Percentiles rank a stretch among this genome's conserved stretches.
Evolutionary conservation across 2,113 vertebrate species (phyloP).

Genomic region (Corythornis madagascariensis): DNA sequence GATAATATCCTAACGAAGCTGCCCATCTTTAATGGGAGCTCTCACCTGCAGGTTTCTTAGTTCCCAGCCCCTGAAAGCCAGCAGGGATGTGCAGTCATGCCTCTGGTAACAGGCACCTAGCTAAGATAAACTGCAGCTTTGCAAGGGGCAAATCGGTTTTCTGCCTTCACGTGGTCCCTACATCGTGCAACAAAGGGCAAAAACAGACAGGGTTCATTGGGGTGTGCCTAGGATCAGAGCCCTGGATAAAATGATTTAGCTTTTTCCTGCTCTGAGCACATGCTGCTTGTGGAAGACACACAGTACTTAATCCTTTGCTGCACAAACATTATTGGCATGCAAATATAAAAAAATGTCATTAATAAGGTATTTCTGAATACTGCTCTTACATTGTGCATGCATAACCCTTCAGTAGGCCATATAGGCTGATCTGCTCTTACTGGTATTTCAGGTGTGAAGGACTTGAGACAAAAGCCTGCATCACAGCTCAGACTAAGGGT

Average conservation of each 20-base stretch:
- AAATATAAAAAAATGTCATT: neutral
- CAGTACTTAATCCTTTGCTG: neutral
- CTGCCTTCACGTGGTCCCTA: neutral
- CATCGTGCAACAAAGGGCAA: neutral
- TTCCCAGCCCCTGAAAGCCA: neutral
- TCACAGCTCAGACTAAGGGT: neutral
- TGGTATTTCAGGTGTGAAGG: neutral
- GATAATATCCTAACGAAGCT: neutral
- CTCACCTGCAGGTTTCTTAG: neutral
- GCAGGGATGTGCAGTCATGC: accelerated
- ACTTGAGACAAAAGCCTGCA: neutral
- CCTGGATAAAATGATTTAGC: neutral
- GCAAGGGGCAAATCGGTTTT: neutral
- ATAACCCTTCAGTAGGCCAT: neutral
- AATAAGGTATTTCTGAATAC: neutral
- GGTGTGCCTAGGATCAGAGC: neutral
- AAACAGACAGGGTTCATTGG: neutral
- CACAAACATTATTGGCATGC: neutral
- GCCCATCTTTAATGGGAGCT: neutral
- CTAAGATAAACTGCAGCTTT: neutral
- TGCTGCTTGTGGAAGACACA: neutral
- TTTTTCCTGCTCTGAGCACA: neutral
- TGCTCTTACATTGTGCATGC: neutral
- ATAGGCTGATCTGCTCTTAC: neutral
- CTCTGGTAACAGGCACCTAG: neutral